Evolutionary conservation across 2,113 vertebrate genomes (phyloP), one percentile per base, ranked within the genome.

Genomic region (Prionailurus viverrinus): DNA sequence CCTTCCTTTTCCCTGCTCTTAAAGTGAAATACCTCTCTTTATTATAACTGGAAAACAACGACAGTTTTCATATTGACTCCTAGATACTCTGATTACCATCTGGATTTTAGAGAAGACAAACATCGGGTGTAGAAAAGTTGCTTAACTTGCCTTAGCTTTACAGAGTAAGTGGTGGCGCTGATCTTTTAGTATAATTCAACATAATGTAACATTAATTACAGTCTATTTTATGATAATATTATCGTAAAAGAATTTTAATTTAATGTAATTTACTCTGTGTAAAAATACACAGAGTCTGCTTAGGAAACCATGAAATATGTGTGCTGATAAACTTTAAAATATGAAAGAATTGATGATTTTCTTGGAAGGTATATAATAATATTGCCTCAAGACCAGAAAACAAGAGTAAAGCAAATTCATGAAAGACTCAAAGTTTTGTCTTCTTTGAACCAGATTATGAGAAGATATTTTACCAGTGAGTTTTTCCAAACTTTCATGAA

Each of bases 21-120:
- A n/a, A 85, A 94, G 71, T 79, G 31, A 97, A 81, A 71, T 89
- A 1, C 29, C 8, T 96, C 3, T 81, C 27, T 95, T 68, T 48
- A 58, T 65, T 86, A 41, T 71, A 91, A 85, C 36, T 96, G 94
- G 71, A 92, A 94, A 95, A 69, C 33, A 82, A 53, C 58, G 65
- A 48, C 25, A 91, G 25, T 48, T 73, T 96, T 84, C 15, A 31
- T 87, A 73, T 61, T n/a, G n/a, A 68, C 45, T 90, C 21, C 11
- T 9, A 29, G 33, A 12, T 81, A 55, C 23, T 83, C 7, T 81
- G 29, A 85, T 95, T 90, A 63, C n/a, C 15, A n/a, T 55, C 7
- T 80, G 1, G 39, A 21, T 86, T 74, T 55, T 66, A 82, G 76
- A 89, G 25, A 88, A 84, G 36, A 88, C 69, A 74, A 91, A 33